These are phyloP conservation scores for Onychomys arenicola DNA, from an alignment of 2,797 vertebrate species.

Conservation along the genomic window DNA sequence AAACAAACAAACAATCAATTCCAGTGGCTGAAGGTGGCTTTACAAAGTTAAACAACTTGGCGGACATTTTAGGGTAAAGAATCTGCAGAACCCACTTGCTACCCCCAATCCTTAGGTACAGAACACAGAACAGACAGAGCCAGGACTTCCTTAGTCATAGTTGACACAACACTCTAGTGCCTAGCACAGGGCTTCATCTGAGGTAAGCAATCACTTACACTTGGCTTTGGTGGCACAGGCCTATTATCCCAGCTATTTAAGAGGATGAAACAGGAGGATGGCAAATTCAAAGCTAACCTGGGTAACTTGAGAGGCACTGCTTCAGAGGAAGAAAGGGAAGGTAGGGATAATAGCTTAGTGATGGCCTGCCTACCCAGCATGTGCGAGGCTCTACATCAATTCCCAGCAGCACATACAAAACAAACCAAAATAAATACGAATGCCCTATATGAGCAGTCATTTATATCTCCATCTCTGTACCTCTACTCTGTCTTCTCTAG, in stretches of 20 bases:
- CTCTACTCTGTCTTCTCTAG: not conserved
- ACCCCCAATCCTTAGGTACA: not conserved
- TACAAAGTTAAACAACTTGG: constrained; percentile 27
- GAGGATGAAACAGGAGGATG: not conserved
- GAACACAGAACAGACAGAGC: not conserved
- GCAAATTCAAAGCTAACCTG: not conserved
- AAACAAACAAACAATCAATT: not conserved
- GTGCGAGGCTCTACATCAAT: not conserved
- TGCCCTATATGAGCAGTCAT: not conserved
- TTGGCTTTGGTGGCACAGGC: not conserved
- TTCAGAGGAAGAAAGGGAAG: not conserved
- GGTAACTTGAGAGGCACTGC: not conserved
- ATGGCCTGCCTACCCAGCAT: not conserved
- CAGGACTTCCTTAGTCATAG: not conserved
- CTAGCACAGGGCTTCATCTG: not conserved
- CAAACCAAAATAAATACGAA: constrained; percentile 19
- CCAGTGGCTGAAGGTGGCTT: not conserved
- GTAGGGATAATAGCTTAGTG: not conserved
- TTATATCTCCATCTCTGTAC: not conserved
- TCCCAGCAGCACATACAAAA: not conserved
- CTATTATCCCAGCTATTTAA: not conserved
- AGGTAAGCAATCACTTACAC: not conserved
- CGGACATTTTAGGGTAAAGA: not conserved
- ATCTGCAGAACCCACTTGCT: not conserved
- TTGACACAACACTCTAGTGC: not conserved